phyloP scores from a whole-genome alignment of 2,888 invertebrate species.

The Drosophila yooni region DNA sequence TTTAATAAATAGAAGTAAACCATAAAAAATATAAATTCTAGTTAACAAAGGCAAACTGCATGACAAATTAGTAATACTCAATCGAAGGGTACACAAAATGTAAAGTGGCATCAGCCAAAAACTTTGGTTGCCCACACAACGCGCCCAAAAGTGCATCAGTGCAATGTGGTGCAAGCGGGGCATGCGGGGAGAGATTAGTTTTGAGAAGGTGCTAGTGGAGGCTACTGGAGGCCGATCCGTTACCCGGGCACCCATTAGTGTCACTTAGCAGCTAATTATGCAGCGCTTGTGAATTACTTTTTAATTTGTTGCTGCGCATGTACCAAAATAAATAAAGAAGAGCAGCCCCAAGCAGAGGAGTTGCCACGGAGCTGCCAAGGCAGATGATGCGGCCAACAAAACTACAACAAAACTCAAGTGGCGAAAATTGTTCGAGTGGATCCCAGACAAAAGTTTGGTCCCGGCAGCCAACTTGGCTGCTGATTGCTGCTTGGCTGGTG shows the following conservation, averaged over 20 bases:
- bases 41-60: neutral
- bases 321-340: conserved; percentile 68
- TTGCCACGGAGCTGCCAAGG: conserved; percentile 4
- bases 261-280: conserved; percentile 84
- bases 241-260: conserved; percentile 71
- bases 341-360: conserved; percentile 35
- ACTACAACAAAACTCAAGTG: conserved; percentile 59
- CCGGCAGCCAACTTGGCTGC: conserved; percentile 75
- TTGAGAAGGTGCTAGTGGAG: conserved; percentile 31
- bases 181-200: conserved; percentile 10
- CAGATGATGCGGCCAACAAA: conserved; percentile 4
- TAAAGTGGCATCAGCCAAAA: conserved; percentile 25
- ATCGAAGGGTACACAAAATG: conserved; percentile 12
- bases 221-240: conserved; percentile 37
- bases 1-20: accelerated
- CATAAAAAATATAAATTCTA: neutral
- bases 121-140: conserved; percentile 54
- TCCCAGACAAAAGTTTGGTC: conserved; percentile 47
- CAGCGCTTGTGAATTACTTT: conserved; percentile 75
- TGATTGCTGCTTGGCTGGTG: conserved; percentile 47
- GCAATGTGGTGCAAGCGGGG: neutral
- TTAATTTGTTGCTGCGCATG: conserved; percentile 77
- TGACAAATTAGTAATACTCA: neutral
- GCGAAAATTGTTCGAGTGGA: conserved; percentile 52
- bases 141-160: conserved; percentile 39